These are phyloP conservation scores for Anthophora plumipes DNA, from an alignment of 2,888 invertebrate species.

Conservation along the genomic window DNA sequence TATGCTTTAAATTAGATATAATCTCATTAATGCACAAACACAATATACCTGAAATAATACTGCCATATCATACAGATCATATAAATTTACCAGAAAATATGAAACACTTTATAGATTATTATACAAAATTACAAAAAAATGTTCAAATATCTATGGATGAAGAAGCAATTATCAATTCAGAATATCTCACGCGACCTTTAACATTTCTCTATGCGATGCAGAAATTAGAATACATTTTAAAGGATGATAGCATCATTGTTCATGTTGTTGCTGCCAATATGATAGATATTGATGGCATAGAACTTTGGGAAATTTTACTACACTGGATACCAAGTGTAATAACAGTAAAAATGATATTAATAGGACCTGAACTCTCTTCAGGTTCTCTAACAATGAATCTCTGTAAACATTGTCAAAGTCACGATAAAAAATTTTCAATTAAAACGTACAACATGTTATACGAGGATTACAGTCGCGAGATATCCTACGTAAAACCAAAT, in stretches of 20 bases:
- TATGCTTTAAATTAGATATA: conserved; percentile 75
- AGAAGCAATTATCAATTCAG: conserved; percentile 66
- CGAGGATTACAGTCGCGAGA: conserved; percentile 65
- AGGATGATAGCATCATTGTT: conserved; percentile 63
- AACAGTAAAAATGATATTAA: conserved; percentile 72
- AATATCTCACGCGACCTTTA: conserved; percentile 77
- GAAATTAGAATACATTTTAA: conserved; percentile 58
- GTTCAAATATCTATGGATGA: conserved; percentile 61
- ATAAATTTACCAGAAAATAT: conserved; percentile 72
- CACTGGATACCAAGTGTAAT: conserved; percentile 77
- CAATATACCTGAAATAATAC: conserved; percentile 65
- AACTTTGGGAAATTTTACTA: conserved; percentile 80
- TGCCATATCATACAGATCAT: conserved; percentile 65
- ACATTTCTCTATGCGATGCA: conserved; percentile 75
- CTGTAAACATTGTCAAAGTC: conserved; percentile 68
- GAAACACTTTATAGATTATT: conserved; percentile 68
- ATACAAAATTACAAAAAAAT: conserved; percentile 57
- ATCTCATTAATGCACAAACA: conserved; percentile 57
- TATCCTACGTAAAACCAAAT: conserved; percentile 72
- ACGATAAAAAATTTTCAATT: conserved; percentile 65
- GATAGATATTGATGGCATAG: conserved; percentile 75
- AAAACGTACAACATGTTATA: conserved; percentile 67
- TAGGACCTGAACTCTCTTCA: conserved; percentile 79
- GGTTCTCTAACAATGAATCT: conserved; percentile 54
- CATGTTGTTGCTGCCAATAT: conserved; percentile 81